These are phyloP conservation scores for Capitulum mitella DNA, from an alignment of 2,888 invertebrate species.

Conservation along the genomic window DNA sequence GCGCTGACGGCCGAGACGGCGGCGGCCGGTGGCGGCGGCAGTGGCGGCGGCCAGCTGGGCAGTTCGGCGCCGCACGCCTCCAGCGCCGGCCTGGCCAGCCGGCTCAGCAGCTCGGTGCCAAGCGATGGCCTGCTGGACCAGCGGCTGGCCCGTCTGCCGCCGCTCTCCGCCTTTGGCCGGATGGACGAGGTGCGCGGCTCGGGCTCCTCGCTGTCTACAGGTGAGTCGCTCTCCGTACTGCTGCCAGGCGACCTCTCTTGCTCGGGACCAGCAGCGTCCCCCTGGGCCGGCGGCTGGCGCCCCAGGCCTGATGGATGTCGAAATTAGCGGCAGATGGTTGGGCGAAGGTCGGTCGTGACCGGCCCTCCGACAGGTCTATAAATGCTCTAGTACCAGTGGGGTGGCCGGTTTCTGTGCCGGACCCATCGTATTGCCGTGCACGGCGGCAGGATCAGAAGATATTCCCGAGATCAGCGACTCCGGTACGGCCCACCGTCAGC, in stretches of 20 bases:
- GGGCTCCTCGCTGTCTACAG: not conserved
- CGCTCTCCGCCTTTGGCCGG: not conserved
- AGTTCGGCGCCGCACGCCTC: not conserved
- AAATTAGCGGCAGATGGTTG: not conserved
- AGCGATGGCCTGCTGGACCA: not conserved
- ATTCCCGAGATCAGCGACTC: too few relatives aligned
- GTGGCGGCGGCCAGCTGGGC: not conserved
- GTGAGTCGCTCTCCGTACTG: too few relatives aligned
- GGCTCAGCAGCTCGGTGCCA: conserved; percentile 10
- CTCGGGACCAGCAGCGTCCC: not conserved
- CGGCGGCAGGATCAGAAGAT: too few relatives aligned
- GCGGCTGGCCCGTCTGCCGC: not conserved
- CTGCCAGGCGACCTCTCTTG: too few relatives aligned
- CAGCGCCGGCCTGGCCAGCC: not conserved
- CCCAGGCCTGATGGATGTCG: too few relatives aligned
- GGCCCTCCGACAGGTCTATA: too few relatives aligned
- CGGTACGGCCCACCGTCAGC: too few relatives aligned
- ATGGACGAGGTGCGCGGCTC: not conserved
- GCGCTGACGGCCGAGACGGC: not conserved
- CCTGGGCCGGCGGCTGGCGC: too few relatives aligned
- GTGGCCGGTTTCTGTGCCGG: too few relatives aligned
- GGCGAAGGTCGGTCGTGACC: not conserved
- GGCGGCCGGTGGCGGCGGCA: not conserved
- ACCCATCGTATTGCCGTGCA: too few relatives aligned
- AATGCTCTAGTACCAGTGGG: not conserved